Percentiles rank a stretch among this genome's conserved stretches.
Conservation (phyloP, 2,888 invertebrate genomes). For the Brachypterus glaber region DNA sequence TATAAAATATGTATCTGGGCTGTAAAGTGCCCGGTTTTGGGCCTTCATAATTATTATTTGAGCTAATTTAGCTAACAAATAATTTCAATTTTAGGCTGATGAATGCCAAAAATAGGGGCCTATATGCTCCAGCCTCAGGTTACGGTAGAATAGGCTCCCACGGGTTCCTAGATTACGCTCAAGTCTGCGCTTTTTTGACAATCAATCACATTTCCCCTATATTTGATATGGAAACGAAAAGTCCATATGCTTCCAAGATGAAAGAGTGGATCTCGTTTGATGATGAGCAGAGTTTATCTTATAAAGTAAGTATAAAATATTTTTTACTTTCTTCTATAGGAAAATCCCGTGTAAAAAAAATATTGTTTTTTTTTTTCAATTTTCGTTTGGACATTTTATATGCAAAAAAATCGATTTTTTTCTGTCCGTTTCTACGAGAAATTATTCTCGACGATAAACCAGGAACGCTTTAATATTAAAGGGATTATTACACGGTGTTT, state of each 20-base stretch:
- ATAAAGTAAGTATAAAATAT: constrained; percentile 46
- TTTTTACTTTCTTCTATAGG: background rate
- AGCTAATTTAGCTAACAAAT: constrained; percentile 38
- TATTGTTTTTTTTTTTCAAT: no score
- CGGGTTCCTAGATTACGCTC: constrained; percentile 64
- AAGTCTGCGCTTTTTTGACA: constrained; percentile 57
- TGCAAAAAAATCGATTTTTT: no score
- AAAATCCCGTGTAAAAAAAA: no score
- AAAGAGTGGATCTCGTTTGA: constrained; percentile 81
- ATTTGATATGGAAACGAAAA: constrained; percentile 60
- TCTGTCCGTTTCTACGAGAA: no score
- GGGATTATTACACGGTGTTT: no score
- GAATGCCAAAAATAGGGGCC: constrained; percentile 54
- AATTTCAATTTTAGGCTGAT: constrained; percentile 44
- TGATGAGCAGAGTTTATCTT: constrained; percentile 55
- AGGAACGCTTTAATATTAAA: no score
- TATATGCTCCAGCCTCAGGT: constrained; percentile 63
- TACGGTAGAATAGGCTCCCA: constrained; percentile 54
- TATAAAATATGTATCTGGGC: background rate
- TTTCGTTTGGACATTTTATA: no score
- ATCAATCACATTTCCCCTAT: constrained; percentile 45
- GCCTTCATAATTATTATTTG: constrained; percentile 35
- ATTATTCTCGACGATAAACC: no score
- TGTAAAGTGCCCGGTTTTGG: background rate
- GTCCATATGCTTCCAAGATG: constrained; percentile 63